A percentile compares a stretch with the other conserved stretches of the same genome.
These are phyloP conservation scores for Drosophila flavopinicola DNA, from an alignment of 2,888 invertebrate species.

Conservation along the genomic window DNA sequence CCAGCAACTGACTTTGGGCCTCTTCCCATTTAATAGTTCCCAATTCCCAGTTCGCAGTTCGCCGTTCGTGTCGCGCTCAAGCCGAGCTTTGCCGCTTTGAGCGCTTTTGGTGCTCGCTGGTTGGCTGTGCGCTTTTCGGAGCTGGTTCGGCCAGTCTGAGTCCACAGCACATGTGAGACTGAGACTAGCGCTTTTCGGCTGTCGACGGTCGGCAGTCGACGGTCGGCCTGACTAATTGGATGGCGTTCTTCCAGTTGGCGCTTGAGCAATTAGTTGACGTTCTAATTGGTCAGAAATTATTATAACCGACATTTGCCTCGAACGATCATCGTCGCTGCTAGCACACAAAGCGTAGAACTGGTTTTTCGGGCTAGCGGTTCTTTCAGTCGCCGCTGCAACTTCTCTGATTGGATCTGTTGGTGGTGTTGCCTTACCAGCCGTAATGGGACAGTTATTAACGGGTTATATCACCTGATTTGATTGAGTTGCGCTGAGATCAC, in stretches of 20 bases:
- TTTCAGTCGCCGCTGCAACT: constrained; percentile 8
- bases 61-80: constrained; percentile 14
- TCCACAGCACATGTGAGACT: constrained; percentile 35
- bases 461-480: constrained; percentile 35
- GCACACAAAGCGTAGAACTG: constrained; percentile 26
- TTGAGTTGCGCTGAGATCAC: constrained; percentile 7
- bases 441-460: constrained; percentile 55
- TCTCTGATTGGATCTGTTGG: constrained; percentile 47
- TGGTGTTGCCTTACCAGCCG: constrained; percentile 2
- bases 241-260: constrained; percentile 70
- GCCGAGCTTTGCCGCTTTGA: constrained; percentile 56
- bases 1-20: constrained; percentile 54
- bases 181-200: constrained; percentile 19
- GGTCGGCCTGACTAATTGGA: constrained; percentile 69
- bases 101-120: constrained; percentile 62
- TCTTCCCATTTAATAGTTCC: not conserved
- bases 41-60: constrained; percentile 26
- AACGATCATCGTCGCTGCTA: constrained; percentile 32
- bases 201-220: constrained; percentile 29
- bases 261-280: constrained; percentile 75
- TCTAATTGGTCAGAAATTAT: constrained; percentile 79
- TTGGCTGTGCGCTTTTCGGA: constrained; percentile 42
- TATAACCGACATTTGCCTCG: constrained; percentile 69
- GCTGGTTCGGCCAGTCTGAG: constrained; percentile 58
- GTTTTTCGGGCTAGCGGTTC: constrained; percentile 52